Conservation (phyloP, 1,140 invertebrate genomes). For the Cyrtorhinus lividipennis region DNA sequence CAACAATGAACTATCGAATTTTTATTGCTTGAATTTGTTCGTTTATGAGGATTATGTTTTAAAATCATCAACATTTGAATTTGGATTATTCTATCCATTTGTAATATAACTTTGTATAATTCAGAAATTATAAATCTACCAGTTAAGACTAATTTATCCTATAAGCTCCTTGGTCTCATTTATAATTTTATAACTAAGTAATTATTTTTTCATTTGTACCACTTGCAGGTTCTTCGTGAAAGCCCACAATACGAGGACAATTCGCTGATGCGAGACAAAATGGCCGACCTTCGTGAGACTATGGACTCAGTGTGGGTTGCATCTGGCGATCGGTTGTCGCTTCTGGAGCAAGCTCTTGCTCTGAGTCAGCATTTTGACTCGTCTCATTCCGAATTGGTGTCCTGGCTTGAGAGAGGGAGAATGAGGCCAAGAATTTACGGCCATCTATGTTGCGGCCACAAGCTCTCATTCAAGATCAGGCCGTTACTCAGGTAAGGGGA, state of each 20-base stretch:
- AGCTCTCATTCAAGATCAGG: slow-evolving; percentile 85
- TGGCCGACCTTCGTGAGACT: slow-evolving; percentile 78
- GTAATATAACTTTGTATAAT: too few species aligned
- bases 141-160: too few species aligned
- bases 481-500: slow-evolving; percentile 71
- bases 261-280: slow-evolving; percentile 68
- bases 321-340: slow-evolving; percentile 63
- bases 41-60: too few species aligned
- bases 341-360: slow-evolving; percentile 84
- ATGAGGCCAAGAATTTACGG: slow-evolving; percentile 73
- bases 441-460: slow-evolving; percentile 83
- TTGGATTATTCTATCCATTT: too few species aligned
- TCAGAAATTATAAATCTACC: too few species aligned
- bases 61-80: too few species aligned
- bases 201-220: too few species aligned
- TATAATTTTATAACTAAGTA: too few species aligned
- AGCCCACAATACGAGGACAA: slow-evolving; percentile 78
- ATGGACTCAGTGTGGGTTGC: slow-evolving; percentile 79
- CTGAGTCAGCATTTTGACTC: slow-evolving; percentile 88
- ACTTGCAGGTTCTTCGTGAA: slow-evolving; percentile 63
- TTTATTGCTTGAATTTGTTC: too few species aligned
- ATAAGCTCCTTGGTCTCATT: too few species aligned
- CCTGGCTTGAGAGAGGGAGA: slow-evolving; percentile 88
- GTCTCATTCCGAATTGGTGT: slow-evolving; percentile 73
- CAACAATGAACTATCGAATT: too few species aligned